These are phyloP conservation scores for Axinella damicornis DNA, from an alignment of 37 sponge, comb jelly and placozoan genomes.

Conservation along the genomic window DNA sequence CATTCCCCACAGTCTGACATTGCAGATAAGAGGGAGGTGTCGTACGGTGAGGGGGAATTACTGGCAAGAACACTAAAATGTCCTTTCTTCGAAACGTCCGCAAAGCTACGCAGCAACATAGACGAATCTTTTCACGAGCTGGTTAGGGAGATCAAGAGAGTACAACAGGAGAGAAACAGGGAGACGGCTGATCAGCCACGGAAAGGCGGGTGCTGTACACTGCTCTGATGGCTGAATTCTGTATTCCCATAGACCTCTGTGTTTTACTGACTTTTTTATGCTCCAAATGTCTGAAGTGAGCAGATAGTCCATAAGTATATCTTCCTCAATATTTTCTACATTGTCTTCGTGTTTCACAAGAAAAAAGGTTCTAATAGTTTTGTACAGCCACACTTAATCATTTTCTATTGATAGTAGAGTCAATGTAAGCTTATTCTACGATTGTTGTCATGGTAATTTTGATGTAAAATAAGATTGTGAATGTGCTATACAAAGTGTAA, in stretches of 20 bases:
- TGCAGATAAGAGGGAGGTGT: conserved; percentile 74
- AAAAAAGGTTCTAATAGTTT: no score
- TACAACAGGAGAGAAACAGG: conserved; percentile 50
- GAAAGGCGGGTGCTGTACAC: conserved; percentile 21
- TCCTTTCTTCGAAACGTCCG: conserved; percentile 88
- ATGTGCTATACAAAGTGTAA: no score
- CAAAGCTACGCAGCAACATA: conserved; percentile 67
- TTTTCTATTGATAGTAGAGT: no score
- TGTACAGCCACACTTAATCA: no score
- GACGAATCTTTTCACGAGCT: conserved; percentile 87
- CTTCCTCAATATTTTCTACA: no score
- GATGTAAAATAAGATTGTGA: no score
- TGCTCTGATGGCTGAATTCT: conserved; percentile 19
- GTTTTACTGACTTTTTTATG: no score
- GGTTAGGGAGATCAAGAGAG: conserved; percentile 81
- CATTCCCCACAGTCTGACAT: conserved; percentile 62
- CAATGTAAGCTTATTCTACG: no score
- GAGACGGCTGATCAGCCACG: conserved; percentile 18
- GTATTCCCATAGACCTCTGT: background rate
- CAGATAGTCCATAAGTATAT: no score
- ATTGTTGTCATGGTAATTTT: no score
- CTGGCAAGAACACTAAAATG: conserved; percentile 71
- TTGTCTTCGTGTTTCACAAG: no score
- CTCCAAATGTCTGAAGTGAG: no score
- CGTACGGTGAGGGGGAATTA: conserved; percentile 71